A percentile compares a stretch with the other conserved stretches of the same genome.
phyloP scores from a whole-genome alignment of 2,797 vertebrate genomes.

The Hydrocynus forskahlii region DNA sequence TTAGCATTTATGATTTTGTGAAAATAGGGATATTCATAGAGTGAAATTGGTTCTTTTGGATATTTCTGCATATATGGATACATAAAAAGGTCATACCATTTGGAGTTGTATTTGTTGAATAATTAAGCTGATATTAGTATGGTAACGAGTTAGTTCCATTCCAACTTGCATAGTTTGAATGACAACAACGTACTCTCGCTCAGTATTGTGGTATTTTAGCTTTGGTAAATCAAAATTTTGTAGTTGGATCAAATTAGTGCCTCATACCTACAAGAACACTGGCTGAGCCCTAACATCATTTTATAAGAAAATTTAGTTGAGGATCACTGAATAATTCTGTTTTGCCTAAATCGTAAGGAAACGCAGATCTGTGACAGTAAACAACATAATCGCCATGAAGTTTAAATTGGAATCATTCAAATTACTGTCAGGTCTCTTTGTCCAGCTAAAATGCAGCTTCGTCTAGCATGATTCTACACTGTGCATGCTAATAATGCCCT shows the following conservation, averaged over 20 bases:
- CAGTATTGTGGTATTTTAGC: too few species aligned
- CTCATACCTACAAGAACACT: background rate
- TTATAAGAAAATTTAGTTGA: background rate
- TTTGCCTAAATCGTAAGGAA: background rate
- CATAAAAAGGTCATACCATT: too few species aligned
- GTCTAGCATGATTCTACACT: constrained; percentile 57
- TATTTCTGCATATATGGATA: too few species aligned
- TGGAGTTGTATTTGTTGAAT: too few species aligned
- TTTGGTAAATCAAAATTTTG: too few species aligned
- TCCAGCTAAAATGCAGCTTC: constrained; percentile 64
- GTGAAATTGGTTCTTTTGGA: too few species aligned
- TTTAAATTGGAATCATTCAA: constrained; percentile 2
- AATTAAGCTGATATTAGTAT: too few species aligned
- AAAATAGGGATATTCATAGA: too few species aligned
- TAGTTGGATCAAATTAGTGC: background rate
- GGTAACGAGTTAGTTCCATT: too few species aligned
- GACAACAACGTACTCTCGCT: too few species aligned
- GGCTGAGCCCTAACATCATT: background rate
- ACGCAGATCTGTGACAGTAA: background rate
- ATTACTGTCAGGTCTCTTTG: constrained; percentile 25
- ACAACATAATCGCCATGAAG: background rate
- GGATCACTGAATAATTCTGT: background rate
- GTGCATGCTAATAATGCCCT: constrained; percentile 68
- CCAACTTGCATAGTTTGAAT: too few species aligned
- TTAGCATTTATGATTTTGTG: too few species aligned